A percentile compares a stretch with the other conserved stretches of the same genome.
Evolutionary conservation across 2,113 vertebrate species (phyloP).

Genomic region (Oriolus oriolus): DNA sequence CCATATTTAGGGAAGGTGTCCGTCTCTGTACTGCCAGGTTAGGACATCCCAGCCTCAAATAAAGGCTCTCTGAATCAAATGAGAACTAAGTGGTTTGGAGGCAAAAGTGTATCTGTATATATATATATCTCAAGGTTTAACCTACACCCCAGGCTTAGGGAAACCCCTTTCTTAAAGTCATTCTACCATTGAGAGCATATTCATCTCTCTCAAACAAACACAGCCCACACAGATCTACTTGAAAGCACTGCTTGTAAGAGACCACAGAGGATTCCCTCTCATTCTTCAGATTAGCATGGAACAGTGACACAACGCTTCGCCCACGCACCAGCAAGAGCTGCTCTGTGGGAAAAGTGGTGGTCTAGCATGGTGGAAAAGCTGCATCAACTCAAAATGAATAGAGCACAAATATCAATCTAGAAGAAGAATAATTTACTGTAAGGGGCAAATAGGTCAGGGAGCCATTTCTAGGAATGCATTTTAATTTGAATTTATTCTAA

Average conservation of each 20-base stretch:
- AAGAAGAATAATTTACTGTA: slow-evolving; percentile 74
- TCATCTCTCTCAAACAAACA: slow-evolving; percentile 58
- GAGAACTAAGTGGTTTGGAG: slow-evolving; percentile 60
- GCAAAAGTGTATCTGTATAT: background rate
- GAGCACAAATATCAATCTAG: slow-evolving; percentile 41
- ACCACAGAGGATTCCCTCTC: slow-evolving; percentile 78
- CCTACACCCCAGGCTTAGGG: slow-evolving; percentile 63
- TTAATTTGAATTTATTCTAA: slow-evolving; percentile 30
- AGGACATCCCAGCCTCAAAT: background rate
- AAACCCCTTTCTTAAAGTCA: slow-evolving; percentile 71
- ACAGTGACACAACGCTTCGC: slow-evolving; percentile 47
- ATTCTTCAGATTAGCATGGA: slow-evolving; percentile 50
- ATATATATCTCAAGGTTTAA: slow-evolving; percentile 45
- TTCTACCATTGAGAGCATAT: slow-evolving; percentile 19
- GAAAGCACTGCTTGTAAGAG: slow-evolving; percentile 59
- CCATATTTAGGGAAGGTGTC: slow-evolving; percentile 20
- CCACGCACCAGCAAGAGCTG: background rate
- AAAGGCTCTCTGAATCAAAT: slow-evolving; percentile 63
- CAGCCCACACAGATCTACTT: slow-evolving; percentile 57
- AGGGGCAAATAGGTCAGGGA: slow-evolving; percentile 41
- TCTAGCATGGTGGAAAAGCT: slow-evolving; percentile 68
- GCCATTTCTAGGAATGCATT: slow-evolving; percentile 73
- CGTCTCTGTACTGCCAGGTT: background rate
- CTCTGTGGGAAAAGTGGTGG: slow-evolving; percentile 56
- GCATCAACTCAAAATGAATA: slow-evolving; percentile 29